Evolutionary conservation across 2,113 vertebrate species (phyloP), one percentile per base, ranked within the genome.

Genomic region (Cathartes aura): DNA sequence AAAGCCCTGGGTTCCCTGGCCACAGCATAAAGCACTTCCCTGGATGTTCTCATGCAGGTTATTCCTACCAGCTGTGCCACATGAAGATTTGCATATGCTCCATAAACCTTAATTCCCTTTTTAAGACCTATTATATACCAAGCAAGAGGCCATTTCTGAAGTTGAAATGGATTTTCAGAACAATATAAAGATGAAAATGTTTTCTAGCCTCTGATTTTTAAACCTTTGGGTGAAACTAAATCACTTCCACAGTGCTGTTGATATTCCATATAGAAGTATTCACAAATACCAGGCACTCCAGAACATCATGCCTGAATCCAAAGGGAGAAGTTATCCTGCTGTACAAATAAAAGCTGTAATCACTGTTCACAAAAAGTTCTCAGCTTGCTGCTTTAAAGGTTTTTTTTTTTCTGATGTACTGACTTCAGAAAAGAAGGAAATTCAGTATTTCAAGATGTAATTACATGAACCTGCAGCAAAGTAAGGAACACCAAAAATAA

Each of bases 101-200:
- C 90, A 95, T 96, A 94, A 97, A 97, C 58, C 71, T 94, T 94
- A 80, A 95, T 96, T 95, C 72, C 63, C 58, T 81, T 93, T 93
- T 96, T 13, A 95, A 94, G 82, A 60, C 79, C 85, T 76, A 88
- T 93, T 93, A 97, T 85, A 82, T 85, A 82, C 20, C 64, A 82
- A 96, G 76, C 89, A 91, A 81, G 76, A 94, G 93, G 84, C 78
- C 84, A 89, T 93, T 96, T 95, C 87, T 92, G 38, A 96, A 91
- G 81, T n/a, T 73, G 55, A 93, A 96, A 96, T 95, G 79, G 74
- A 90, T 97, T 96, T 95, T 96, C 90, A 90, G 88, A 86, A 83
- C 82, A 93, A 87, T 83, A 90, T 73, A 86, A 94, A 92, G 88
- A 96, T 19, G 30, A 76, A 90, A 96, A 95, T 87, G 87, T 82